These are phyloP conservation scores for Agonopterix alstromeriana DNA, from an alignment of 2,888 invertebrate genomes.

Conservation along the genomic window DNA sequence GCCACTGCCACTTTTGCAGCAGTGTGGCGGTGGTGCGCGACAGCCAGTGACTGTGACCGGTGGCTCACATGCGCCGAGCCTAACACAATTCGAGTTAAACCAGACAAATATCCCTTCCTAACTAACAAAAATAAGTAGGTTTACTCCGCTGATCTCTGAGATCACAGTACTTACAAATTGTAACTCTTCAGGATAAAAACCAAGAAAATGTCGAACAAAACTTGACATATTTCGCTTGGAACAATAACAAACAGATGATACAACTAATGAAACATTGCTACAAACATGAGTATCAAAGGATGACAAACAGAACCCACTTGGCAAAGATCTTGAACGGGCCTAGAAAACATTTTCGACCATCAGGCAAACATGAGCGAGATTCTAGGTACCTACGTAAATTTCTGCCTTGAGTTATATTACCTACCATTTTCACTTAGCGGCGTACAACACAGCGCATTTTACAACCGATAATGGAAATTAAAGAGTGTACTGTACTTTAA, in stretches of 20 bases:
- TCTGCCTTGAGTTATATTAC: neutral
- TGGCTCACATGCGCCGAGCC: too few species aligned
- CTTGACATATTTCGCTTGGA: constrained; percentile 59
- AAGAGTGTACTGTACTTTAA: too few species aligned
- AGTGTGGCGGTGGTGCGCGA: too few species aligned
- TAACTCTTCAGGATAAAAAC: constrained; percentile 9
- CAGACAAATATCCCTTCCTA: too few species aligned
- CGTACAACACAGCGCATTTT: too few species aligned
- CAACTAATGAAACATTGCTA: constrained; percentile 71
- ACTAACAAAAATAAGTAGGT: too few species aligned
- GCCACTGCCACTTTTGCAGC: too few species aligned
- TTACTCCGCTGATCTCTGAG: neutral
- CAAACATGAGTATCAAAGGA: constrained; percentile 50
- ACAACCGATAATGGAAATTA: too few species aligned
- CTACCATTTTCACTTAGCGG: too few species aligned
- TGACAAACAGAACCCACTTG: constrained; percentile 22
- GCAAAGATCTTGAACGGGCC: constrained; percentile 36
- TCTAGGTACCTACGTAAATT: constrained; percentile 27
- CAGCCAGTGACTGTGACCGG: too few species aligned
- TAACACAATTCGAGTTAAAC: too few species aligned
- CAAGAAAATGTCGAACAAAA: constrained; percentile 8
- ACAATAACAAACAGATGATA: constrained; percentile 56
- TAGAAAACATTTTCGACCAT: constrained; percentile 32
- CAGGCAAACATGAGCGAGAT: constrained; percentile 48
- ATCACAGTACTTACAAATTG: neutral